Evolutionary conservation across 2,888 invertebrate genomes (phyloP).

Genomic region (Eristalis arbustorum): DNA sequence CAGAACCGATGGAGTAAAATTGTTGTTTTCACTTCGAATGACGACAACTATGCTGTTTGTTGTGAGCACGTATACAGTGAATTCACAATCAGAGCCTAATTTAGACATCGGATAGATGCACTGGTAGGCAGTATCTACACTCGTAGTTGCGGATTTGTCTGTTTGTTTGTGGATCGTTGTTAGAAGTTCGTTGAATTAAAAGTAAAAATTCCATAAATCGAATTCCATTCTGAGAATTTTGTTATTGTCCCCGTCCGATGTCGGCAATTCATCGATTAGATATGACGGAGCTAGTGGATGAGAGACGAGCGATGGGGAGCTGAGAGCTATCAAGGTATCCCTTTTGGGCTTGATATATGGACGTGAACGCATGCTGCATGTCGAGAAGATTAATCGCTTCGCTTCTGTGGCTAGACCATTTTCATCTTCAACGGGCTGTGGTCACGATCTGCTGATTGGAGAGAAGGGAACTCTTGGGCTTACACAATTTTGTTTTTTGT

Average conservation of each 20-base stretch:
- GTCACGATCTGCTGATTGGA: slow-evolving; percentile 20
- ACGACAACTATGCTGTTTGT: slow-evolving; percentile 60
- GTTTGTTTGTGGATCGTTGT: slow-evolving; percentile 50
- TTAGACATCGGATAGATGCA: slow-evolving; percentile 61
- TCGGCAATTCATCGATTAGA: slow-evolving; percentile 1
- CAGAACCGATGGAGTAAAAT: slow-evolving; percentile 36
- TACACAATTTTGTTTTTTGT: slow-evolving; percentile 21
- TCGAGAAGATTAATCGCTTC: slow-evolving; percentile 67
- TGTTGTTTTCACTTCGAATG: slow-evolving; percentile 52
- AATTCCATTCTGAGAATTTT: slow-evolving; percentile 66
- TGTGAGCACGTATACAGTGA: slow-evolving; percentile 48
- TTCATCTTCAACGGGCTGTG: slow-evolving; percentile 30
- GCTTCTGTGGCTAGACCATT: slow-evolving; percentile 16
- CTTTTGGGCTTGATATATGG: slow-evolving; percentile 65
- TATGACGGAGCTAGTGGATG: not conserved
- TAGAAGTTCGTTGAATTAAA: slow-evolving; percentile 67
- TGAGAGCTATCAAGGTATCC: slow-evolving; percentile 58
- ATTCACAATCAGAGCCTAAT: slow-evolving; percentile 65
- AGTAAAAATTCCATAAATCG: slow-evolving; percentile 67
- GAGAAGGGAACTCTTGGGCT: slow-evolving; percentile 17
- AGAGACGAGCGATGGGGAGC: not conserved
- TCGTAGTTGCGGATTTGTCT: not conserved
- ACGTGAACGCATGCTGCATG: slow-evolving; percentile 68
- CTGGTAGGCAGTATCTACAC: slow-evolving; percentile 19
- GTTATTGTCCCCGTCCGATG: slow-evolving; percentile 32